phyloP scores from a whole-genome alignment of 2,113 vertebrate genomes.

The Chamaetylas fuelleborni region DNA sequence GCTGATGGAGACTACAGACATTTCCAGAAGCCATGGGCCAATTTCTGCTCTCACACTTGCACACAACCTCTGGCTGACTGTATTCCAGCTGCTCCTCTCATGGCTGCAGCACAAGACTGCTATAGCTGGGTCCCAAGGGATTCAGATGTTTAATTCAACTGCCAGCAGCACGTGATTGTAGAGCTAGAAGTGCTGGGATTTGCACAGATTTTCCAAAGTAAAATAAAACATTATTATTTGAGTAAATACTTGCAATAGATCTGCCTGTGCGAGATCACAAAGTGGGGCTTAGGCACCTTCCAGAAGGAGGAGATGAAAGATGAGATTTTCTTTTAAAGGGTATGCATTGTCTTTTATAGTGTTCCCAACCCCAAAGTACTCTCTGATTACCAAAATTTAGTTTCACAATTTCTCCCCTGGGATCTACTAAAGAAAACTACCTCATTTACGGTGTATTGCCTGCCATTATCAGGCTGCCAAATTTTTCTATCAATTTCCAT shows the following conservation, averaged over 20 bases:
- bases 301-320: background rate
- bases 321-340: background rate
- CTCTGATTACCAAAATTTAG: background rate
- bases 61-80: background rate
- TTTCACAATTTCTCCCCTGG: background rate
- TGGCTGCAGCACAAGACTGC: background rate
- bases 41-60: background rate
- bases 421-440: background rate
- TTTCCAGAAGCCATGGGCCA: background rate
- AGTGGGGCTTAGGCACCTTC: background rate
- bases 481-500: background rate
- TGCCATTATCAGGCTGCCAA: slow-evolving; percentile 4
- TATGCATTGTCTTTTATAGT: background rate
- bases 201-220: slow-evolving; percentile 20
- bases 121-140: background rate
- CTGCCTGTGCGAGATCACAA: background rate
- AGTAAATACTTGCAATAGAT: background rate
- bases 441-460: background rate
- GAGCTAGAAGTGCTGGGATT: background rate
- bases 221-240: background rate
- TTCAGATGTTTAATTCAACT: background rate
- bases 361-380: background rate
- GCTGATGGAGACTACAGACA: slow-evolving; percentile 38
- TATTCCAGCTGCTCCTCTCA: background rate
- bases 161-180: background rate